Conservation (phyloP, 2,888 invertebrate species). For the Lacanobia oleracea region DNA sequence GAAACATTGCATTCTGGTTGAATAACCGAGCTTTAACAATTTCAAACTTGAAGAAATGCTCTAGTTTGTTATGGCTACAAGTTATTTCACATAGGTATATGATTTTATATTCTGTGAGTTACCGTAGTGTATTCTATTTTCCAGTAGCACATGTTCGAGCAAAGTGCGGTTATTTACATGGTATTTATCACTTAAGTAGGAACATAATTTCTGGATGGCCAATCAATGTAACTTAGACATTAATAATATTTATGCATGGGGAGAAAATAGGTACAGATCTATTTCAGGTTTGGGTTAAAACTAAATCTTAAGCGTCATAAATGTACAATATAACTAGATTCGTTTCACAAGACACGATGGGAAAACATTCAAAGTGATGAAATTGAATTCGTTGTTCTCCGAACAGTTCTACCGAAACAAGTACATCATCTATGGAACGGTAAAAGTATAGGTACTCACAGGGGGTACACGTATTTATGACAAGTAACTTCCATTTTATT, state of each 20-base stretch:
- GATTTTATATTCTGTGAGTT: conserved; percentile 30
- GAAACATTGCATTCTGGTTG: conserved; percentile 44
- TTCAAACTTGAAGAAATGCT: conserved; percentile 9
- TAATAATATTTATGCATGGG: not conserved
- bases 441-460: conserved; percentile 3
- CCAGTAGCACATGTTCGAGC: conserved; percentile 5
- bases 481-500: conserved; percentile 30
- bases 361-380: conserved; percentile 8
- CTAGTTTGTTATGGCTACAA: conserved; percentile 17
- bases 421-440: conserved; percentile 5
- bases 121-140: conserved; percentile 30
- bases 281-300: conserved; percentile 20
- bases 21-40: conserved; percentile 8
- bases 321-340: conserved; percentile 6
- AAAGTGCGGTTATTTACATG: conserved; percentile 45
- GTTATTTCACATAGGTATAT: conserved; percentile 58
- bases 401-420: conserved; percentile 1
- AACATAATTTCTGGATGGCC: conserved; percentile 34
- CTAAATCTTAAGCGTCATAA: conserved; percentile 17
- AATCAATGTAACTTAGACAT: conserved; percentile 46
- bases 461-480: conserved; percentile 36
- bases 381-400: conserved; percentile 5
- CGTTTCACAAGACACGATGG: conserved; percentile 2
- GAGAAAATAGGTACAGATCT: conserved; percentile 13
- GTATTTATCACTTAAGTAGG: conserved; percentile 6